Conservation (phyloP, 2,797 vertebrate genomes). For the Macropus fuliginosus region DNA sequence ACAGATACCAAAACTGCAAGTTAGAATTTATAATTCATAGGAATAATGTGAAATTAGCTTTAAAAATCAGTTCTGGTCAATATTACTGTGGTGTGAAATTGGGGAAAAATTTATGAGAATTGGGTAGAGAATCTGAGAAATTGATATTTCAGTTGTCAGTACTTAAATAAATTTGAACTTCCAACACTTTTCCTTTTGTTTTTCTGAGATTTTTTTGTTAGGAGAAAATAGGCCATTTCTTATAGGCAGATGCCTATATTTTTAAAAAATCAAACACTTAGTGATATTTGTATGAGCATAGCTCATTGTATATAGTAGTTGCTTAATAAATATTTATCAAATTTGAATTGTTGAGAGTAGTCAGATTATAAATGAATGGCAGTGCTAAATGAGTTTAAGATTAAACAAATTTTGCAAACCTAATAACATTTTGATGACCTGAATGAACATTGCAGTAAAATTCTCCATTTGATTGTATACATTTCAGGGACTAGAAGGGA, state of each 20-base stretch:
- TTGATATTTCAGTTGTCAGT: not conserved
- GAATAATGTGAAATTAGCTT: not conserved
- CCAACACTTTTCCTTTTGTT: not conserved
- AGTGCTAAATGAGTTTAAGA: not conserved
- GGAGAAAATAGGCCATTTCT: not conserved
- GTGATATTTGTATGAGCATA: not conserved
- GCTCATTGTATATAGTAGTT: not conserved
- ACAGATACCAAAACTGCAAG: not conserved
- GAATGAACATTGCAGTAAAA: too few species aligned
- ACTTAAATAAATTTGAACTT: not conserved
- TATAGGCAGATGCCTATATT: not conserved
- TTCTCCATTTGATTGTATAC: too few species aligned
- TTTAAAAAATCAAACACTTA: not conserved
- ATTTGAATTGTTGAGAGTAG: not conserved
- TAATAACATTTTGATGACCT: too few species aligned
- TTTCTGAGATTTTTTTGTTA: not conserved
- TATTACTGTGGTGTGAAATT: not conserved
- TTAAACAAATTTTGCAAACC: not conserved
- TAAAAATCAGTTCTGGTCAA: not conserved
- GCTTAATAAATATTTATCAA: not conserved
- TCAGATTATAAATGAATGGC: not conserved
- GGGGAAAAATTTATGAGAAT: not conserved
- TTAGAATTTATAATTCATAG: not conserved
- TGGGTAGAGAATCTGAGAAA: not conserved
- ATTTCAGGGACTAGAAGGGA: not conserved